Evolutionary conservation across 2,888 invertebrate species (phyloP).

Genomic region (Scaptomyza polygonia): DNA sequence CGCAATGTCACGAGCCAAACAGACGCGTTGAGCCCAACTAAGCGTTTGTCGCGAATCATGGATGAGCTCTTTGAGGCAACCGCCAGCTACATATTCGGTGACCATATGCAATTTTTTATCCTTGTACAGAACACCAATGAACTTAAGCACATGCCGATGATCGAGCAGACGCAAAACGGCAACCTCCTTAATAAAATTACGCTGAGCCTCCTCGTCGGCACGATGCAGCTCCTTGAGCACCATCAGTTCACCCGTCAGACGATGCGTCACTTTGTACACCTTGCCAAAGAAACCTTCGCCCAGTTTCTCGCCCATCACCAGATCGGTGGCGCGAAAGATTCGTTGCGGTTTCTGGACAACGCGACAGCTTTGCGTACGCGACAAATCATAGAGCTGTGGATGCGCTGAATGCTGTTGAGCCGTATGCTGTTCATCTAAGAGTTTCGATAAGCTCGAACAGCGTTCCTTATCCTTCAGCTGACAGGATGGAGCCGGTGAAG

Average conservation of each 20-base stretch:
- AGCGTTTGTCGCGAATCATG: constrained; percentile 89
- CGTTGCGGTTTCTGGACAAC: constrained; percentile 86
- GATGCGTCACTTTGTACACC: constrained; percentile 95
- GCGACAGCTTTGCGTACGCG: constrained; percentile 94
- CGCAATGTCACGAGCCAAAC: constrained; percentile 95
- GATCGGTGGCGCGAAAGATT: constrained; percentile 95
- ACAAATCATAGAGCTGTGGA: constrained; percentile 88
- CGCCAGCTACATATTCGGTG: constrained; percentile 96
- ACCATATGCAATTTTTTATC: constrained; percentile 95
- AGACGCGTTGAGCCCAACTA: constrained; percentile 92
- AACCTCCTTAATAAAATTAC: constrained; percentile 97
- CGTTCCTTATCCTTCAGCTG: constrained; percentile 90
- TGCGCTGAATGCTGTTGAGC: constrained; percentile 75
- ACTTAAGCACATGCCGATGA: constrained; percentile 95
- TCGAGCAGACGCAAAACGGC: constrained; percentile 95
- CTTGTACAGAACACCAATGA: constrained; percentile 96
- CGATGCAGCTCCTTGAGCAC: constrained; percentile 96
- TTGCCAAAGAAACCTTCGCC: constrained; percentile 98
- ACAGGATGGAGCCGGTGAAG: constrained; percentile 9
- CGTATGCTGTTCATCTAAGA: constrained; percentile 89
- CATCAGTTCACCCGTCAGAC: constrained; percentile 96
- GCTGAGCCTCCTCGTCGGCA: constrained; percentile 97
- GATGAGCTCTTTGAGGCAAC: constrained; percentile 93
- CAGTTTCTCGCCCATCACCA: constrained; percentile 93
- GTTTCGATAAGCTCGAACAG: constrained; percentile 93